phyloP scores from a whole-genome alignment of 1,140 invertebrate genomes.

The Drosophila yakuba region DNA sequence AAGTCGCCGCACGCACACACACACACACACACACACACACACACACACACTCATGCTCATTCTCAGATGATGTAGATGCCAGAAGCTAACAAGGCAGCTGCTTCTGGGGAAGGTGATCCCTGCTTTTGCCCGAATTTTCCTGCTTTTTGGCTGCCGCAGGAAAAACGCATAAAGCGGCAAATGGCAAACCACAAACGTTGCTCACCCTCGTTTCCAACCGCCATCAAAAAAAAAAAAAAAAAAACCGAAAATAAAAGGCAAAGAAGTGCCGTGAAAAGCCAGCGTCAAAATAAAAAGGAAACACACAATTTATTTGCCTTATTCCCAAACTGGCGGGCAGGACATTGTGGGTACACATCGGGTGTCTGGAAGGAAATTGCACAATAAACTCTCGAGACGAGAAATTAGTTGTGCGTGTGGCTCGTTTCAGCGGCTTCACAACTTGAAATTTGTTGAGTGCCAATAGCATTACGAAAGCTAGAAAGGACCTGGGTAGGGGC shows the following conservation, averaged over 20 bases:
- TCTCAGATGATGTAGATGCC: constrained; percentile 54
- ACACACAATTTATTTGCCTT: constrained; percentile 53
- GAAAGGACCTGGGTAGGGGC: not conserved
- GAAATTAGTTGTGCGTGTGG: constrained; percentile 74
- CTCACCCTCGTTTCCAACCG: not conserved
- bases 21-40: constrained; percentile 13
- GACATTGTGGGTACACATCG: constrained; percentile 6
- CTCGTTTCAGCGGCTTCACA: constrained; percentile 48
- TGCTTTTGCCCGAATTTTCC: not conserved
- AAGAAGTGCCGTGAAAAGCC: constrained; percentile 20
- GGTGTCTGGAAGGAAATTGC: constrained; percentile 65
- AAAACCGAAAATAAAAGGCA: not conserved
- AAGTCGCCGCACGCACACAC: constrained; percentile 40
- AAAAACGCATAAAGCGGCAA: constrained; percentile 77
- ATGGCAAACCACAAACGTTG: constrained; percentile 69
- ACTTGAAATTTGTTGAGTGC: constrained; percentile 50
- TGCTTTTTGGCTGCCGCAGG: constrained; percentile 21
- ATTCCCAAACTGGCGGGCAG: constrained; percentile 20
- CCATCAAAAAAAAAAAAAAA: not conserved
- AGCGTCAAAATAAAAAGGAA: constrained; percentile 44
- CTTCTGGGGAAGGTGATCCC: constrained; percentile 28
- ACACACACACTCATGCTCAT: constrained; percentile 10
- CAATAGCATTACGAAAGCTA: constrained; percentile 32
- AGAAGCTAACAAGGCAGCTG: constrained; percentile 54
- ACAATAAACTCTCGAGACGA: constrained; percentile 80